phyloP scores from a whole-genome alignment of 1,140 invertebrate species.

The Apolygus lucorum region DNA sequence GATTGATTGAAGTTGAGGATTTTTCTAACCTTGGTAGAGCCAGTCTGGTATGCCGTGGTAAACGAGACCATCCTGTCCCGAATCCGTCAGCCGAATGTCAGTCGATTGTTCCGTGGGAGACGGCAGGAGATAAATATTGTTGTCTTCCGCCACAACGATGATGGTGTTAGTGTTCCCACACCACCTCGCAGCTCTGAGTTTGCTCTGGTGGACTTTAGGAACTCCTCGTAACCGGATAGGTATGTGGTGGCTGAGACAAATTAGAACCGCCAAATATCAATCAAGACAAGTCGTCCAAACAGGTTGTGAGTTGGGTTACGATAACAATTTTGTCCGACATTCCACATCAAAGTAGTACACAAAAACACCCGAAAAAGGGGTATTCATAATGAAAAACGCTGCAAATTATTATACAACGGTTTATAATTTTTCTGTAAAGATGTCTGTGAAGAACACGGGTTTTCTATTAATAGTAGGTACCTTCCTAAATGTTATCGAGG shows the following conservation, averaged over 20 bases:
- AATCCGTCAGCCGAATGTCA: constrained; percentile 60
- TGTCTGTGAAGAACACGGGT: too few relatives aligned
- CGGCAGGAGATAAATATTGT: constrained; percentile 75
- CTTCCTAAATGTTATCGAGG: too few relatives aligned
- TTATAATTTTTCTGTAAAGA: too few relatives aligned
- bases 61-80: constrained; percentile 60
- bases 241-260: constrained; percentile 57
- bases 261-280: background rate
- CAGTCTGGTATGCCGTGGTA: constrained; percentile 91
- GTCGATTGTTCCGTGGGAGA: constrained; percentile 50
- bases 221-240: constrained; percentile 56
- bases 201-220: constrained; percentile 49
- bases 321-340: background rate
- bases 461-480: too few relatives aligned
- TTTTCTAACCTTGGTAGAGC: constrained; percentile 84
- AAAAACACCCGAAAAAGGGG: too few relatives aligned
- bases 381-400: too few relatives aligned
- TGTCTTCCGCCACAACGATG: constrained; percentile 65
- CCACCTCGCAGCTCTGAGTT: constrained; percentile 68
- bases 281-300: background rate
- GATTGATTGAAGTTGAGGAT: too few relatives aligned
- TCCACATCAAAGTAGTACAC: background rate
- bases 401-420: too few relatives aligned
- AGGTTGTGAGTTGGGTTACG: background rate
- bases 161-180: constrained; percentile 60